These are phyloP conservation scores for Cygnus atratus DNA, from an alignment of 2,113 vertebrate genomes.

Conservation along the genomic window DNA sequence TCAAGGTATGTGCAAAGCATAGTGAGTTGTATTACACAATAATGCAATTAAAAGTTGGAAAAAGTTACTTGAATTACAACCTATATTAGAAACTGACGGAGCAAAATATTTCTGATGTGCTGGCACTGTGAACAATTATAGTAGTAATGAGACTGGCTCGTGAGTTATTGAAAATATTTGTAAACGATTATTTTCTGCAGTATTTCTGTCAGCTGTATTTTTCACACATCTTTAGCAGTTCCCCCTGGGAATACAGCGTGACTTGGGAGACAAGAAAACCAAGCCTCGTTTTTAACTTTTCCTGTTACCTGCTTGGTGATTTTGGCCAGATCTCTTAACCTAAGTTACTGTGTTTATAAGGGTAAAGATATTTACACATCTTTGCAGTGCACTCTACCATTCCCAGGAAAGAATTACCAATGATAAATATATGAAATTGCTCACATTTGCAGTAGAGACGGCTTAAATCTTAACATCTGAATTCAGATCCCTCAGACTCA, in stretches of 20 bases:
- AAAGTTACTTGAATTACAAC: background rate
- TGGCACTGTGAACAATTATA: background rate
- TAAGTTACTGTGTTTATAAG: background rate
- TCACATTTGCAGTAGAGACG: fast-evolving
- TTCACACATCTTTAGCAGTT: background rate
- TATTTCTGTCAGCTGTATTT: background rate
- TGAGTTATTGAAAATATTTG: background rate
- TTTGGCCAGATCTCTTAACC: background rate
- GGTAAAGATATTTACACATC: background rate
- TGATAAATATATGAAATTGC: background rate
- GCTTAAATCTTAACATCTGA: background rate
- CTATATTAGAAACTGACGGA: background rate
- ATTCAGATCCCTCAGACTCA: background rate
- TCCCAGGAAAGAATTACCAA: background rate
- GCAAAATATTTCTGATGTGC: background rate
- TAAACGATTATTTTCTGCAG: background rate
- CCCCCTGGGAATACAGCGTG: background rate
- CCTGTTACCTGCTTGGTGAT: background rate
- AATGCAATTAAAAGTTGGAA: background rate
- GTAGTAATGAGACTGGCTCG: background rate
- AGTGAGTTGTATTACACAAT: background rate
- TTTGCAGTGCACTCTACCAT: background rate
- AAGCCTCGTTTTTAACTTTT: background rate
- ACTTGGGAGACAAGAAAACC: background rate
- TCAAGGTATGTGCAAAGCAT: background rate